These are phyloP conservation scores for Dicyrtomina minuta DNA, from an alignment of 2,888 invertebrate genomes.

Conservation along the genomic window DNA sequence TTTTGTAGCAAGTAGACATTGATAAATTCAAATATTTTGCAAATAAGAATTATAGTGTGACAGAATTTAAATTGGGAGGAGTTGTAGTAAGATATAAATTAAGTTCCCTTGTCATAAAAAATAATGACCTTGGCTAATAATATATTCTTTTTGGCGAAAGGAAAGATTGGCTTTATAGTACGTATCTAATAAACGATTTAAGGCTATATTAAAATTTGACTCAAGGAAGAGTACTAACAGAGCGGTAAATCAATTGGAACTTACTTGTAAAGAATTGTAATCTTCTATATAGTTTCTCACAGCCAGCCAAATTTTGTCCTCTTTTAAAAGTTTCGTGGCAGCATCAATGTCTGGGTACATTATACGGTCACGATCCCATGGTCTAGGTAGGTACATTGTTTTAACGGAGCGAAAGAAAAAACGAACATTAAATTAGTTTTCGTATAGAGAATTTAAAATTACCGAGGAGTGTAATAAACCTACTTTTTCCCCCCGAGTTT, in stretches of 20 bases:
- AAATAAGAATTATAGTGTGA: too few relatives aligned
- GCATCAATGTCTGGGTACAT: constrained; percentile 68
- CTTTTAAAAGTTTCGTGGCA: constrained; percentile 60
- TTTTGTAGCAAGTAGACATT: too few relatives aligned
- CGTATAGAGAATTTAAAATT: too few relatives aligned
- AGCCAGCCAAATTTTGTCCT: constrained; percentile 62
- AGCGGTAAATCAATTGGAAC: constrained; percentile 1
- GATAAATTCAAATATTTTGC: too few relatives aligned
- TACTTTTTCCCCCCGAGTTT: too few relatives aligned
- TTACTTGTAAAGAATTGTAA: constrained; percentile 58
- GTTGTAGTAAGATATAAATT: too few relatives aligned
- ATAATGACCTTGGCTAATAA: too few relatives aligned
- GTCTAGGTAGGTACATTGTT: too few relatives aligned
- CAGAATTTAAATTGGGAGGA: too few relatives aligned
- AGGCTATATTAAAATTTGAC: not conserved
- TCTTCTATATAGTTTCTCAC: constrained; percentile 59
- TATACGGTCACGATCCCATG: constrained; percentile 65
- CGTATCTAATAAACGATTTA: not conserved
- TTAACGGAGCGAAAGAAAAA: constrained; percentile 44
- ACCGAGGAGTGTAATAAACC: too few relatives aligned
- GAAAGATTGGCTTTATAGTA: not conserved
- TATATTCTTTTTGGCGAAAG: too few relatives aligned
- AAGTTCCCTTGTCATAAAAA: too few relatives aligned
- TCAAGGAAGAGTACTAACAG: not conserved
- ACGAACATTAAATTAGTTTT: not conserved